These are phyloP conservation scores for Penelope pileata DNA, from an alignment of 2,113 vertebrate species.

Conservation along the genomic window DNA sequence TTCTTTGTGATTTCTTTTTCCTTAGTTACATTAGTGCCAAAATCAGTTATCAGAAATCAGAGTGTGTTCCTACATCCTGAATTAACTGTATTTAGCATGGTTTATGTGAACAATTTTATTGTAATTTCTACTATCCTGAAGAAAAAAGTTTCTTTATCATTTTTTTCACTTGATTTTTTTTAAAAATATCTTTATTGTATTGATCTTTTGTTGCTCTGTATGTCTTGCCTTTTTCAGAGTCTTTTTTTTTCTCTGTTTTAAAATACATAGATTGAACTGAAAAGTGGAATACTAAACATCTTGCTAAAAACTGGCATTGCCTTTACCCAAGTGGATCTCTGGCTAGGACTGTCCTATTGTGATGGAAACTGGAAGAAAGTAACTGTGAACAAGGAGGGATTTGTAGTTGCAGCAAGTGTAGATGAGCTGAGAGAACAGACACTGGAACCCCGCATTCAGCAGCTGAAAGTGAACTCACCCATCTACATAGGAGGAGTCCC, in stretches of 20 bases:
- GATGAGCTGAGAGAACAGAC: constrained; percentile 77
- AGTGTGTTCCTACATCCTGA: background rate
- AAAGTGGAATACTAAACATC: constrained; percentile 83
- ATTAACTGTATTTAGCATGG: background rate
- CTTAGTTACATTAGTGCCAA: background rate
- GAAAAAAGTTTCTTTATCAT: background rate
- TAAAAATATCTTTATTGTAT: background rate
- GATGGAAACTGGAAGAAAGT: constrained; percentile 88
- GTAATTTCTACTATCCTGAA: background rate
- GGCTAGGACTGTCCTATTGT: constrained; percentile 87
- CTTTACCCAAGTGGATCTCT: constrained; percentile 79
- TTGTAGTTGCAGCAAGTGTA: constrained; percentile 72
- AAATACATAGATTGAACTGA: constrained; percentile 82
- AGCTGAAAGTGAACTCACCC: constrained; percentile 79
- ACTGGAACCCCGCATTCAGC: background rate
- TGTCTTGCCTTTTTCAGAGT: background rate
- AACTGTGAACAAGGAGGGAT: constrained; percentile 77
- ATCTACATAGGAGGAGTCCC: constrained; percentile 88
- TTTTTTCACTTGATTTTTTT: constrained; percentile 8
- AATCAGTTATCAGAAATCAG: background rate
- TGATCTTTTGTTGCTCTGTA: background rate
- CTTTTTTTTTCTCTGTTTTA: constrained; percentile 22
- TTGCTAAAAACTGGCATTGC: constrained; percentile 74
- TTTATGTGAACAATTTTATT: background rate
- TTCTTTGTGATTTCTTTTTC: constrained; percentile 32